These are phyloP conservation scores for Dasypolia templi DNA, from an alignment of 2,888 invertebrate genomes.

Conservation along the genomic window DNA sequence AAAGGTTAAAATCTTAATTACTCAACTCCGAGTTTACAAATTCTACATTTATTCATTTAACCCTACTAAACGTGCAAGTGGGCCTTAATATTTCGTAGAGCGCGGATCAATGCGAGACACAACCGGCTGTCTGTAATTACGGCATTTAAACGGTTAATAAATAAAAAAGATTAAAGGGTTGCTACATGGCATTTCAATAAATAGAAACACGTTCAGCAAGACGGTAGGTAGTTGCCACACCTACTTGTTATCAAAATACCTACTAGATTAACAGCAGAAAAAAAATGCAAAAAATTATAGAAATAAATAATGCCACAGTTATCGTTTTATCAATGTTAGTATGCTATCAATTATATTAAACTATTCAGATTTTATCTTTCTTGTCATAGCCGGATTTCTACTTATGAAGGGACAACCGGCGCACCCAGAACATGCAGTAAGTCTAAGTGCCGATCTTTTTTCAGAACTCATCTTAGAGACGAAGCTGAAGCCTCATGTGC, in stretches of 20 bases:
- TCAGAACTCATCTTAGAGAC: background rate
- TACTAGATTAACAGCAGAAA: background rate
- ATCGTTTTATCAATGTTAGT: background rate
- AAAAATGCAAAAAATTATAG: conserved; percentile 9
- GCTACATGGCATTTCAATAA: background rate
- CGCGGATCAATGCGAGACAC: no score
- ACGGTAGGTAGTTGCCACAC: conserved; percentile 26
- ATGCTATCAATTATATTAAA: conserved; percentile 14
- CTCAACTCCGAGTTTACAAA: no score
- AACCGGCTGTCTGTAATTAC: no score
- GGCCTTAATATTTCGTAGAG: no score
- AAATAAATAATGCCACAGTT: conserved; percentile 16
- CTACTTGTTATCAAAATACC: conserved; percentile 23
- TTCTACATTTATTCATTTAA: no score
- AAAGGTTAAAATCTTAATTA: no score
- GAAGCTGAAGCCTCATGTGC: background rate
- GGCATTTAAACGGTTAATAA: no score
- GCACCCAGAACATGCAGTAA: background rate
- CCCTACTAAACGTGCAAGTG: no score
- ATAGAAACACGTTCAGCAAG: background rate
- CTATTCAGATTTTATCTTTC: conserved; percentile 1
- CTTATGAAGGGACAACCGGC: background rate
- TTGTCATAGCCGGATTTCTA: background rate
- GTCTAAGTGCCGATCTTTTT: background rate
- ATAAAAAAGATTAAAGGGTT: background rate